Conservation (phyloP, 1,140 invertebrate genomes). For the Piezodorus guildinii region DNA sequence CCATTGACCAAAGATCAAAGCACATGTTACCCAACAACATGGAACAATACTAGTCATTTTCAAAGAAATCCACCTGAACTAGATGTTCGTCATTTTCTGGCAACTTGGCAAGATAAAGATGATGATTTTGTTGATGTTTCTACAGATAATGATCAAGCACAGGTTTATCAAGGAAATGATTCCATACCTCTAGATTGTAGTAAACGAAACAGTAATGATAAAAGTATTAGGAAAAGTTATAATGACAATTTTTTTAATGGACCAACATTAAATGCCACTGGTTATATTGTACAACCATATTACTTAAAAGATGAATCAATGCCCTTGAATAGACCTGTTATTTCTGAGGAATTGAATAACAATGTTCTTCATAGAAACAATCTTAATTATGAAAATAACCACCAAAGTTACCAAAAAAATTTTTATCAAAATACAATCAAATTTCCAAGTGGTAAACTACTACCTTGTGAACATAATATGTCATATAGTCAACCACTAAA, state of each 20-base stretch:
- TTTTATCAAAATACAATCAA: background rate
- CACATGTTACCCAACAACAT: slow-evolving; percentile 3
- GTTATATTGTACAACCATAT: slow-evolving; percentile 10
- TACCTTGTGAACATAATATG: background rate
- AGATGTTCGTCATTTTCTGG: slow-evolving; percentile 4
- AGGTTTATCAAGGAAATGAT: background rate
- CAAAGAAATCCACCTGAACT: slow-evolving; percentile 5
- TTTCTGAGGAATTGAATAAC: background rate
- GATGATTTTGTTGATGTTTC: slow-evolving; percentile 1
- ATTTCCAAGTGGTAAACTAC: background rate
- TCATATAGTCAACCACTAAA: background rate
- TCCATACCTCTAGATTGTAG: slow-evolving; percentile 5
- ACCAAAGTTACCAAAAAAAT: slow-evolving; percentile 12
- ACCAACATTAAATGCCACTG: background rate
- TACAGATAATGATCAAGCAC: background rate
- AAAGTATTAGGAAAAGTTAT: background rate
- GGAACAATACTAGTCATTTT: slow-evolving; percentile 10
- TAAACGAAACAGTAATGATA: background rate
- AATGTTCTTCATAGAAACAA: slow-evolving; percentile 7
- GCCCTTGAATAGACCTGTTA: background rate
- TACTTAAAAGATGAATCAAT: background rate
- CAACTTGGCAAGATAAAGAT: slow-evolving; percentile 10
- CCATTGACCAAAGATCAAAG: slow-evolving; percentile 4
- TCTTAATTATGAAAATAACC: slow-evolving; percentile 3
- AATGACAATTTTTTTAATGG: background rate